These are phyloP conservation scores for Diorhabda elongata DNA, from an alignment of 1,140 invertebrate species.

Conservation along the genomic window DNA sequence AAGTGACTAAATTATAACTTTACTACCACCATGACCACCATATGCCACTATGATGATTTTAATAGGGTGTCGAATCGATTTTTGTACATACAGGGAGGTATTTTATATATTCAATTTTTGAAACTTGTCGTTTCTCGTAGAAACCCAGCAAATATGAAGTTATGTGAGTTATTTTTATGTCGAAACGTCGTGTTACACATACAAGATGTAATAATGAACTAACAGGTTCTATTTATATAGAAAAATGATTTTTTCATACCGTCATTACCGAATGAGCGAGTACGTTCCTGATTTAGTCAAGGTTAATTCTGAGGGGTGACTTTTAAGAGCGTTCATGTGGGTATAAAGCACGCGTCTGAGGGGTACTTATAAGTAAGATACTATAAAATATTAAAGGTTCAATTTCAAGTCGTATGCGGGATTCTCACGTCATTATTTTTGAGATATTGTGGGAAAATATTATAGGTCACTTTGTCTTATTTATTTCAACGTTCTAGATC, in stretches of 20 bases:
- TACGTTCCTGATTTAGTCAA: background rate
- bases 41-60: slow-evolving; percentile 17
- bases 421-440: slow-evolving; percentile 20
- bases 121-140: no score
- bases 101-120: background rate
- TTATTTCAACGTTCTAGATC: no score
- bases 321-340: slow-evolving; percentile 13
- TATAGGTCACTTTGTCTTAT: background rate
- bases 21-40: slow-evolving; percentile 21
- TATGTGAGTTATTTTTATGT: no score
- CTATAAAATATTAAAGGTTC: slow-evolving; percentile 6
- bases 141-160: no score
- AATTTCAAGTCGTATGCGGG: slow-evolving; percentile 15
- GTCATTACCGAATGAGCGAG: background rate
- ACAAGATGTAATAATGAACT: no score
- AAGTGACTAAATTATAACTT: background rate
- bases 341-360: slow-evolving; percentile 18
- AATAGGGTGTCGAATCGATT: slow-evolving; percentile 10
- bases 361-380: slow-evolving; percentile 5
- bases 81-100: background rate
- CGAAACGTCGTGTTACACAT: no score
- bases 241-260: background rate
- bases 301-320: background rate
- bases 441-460: slow-evolving; percentile 5
- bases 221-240: no score